Evolutionary conservation across 2,113 vertebrate species (phyloP).

Genomic region (Solea solea): DNA sequence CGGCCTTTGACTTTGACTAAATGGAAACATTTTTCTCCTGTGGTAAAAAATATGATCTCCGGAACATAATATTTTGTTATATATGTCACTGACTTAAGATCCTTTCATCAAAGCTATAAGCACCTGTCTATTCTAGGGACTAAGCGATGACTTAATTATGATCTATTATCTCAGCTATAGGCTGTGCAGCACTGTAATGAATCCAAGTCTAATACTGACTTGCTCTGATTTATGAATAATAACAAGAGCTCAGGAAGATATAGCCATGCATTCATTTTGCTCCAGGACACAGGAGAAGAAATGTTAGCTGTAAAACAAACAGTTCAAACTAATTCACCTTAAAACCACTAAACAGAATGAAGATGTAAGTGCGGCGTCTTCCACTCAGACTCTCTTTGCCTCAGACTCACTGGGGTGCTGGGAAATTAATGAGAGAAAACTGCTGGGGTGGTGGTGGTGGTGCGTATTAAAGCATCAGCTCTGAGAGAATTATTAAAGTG

Average conservation of each 20-base stretch:
- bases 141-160: conserved; percentile 30
- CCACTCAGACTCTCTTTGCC: conserved; percentile 27
- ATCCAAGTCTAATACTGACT: conserved; percentile 11
- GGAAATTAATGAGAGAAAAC: conserved; percentile 74
- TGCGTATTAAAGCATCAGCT: conserved; percentile 57
- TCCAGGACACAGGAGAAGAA: not conserved
- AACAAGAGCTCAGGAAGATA: not conserved
- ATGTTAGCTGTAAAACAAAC: conserved; percentile 37
- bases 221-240: conserved; percentile 17
- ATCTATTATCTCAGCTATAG: conserved; percentile 27
- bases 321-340: conserved; percentile 17
- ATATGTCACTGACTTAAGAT: conserved; percentile 3
- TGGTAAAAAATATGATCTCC: conserved; percentile 16
- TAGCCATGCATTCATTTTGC: conserved; percentile 12
- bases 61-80: not conserved
- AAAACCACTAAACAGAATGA: conserved; percentile 6
- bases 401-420: conserved; percentile 52
- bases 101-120: conserved; percentile 27
- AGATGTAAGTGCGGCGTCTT: conserved; percentile 40
- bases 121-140: conserved; percentile 7
- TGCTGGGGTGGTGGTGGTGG: conserved; percentile 54
- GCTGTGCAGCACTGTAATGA: conserved; percentile 6
- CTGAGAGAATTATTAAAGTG: conserved; percentile 73
- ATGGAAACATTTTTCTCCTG: conserved; percentile 20
- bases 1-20: conserved; percentile 32